These are phyloP conservation scores for Mareca penelope DNA, from an alignment of 2,797 vertebrate species.

Conservation along the genomic window DNA sequence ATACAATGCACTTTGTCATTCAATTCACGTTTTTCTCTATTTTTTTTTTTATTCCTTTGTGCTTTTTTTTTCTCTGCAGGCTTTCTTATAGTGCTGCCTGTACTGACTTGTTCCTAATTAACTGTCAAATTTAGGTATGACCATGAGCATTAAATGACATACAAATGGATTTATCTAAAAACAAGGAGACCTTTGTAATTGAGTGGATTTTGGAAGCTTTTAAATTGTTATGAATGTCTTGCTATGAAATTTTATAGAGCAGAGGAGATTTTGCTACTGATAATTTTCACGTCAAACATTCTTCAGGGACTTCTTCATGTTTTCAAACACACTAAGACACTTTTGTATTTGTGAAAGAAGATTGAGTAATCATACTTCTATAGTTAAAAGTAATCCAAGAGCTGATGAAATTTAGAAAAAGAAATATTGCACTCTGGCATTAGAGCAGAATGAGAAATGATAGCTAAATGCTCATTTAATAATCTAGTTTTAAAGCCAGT, in stretches of 20 bases:
- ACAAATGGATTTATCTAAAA: neutral
- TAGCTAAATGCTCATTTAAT: neutral
- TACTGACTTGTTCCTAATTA: neutral
- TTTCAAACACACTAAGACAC: neutral
- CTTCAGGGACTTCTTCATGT: neutral
- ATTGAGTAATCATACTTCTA: neutral
- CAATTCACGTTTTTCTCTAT: neutral
- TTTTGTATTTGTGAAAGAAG: neutral
- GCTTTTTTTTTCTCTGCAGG: neutral
- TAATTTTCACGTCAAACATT: neutral
- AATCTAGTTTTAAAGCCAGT: neutral
- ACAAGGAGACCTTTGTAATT: neutral
- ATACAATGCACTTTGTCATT: neutral
- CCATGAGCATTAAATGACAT: neutral
- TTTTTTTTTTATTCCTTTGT: neutral
- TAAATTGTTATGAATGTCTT: neutral
- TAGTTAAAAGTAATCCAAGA: neutral
- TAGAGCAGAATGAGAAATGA: neutral
- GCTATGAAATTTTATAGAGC: neutral
- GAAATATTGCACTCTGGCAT: neutral
- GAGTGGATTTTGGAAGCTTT: neutral
- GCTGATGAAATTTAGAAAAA: neutral
- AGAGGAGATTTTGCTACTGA: neutral
- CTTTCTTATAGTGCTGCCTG: neutral
- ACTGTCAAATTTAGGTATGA: neutral